Evolutionary conservation across 2,888 invertebrate genomes (phyloP).

Genomic region (Lepidonotus clava): DNA sequence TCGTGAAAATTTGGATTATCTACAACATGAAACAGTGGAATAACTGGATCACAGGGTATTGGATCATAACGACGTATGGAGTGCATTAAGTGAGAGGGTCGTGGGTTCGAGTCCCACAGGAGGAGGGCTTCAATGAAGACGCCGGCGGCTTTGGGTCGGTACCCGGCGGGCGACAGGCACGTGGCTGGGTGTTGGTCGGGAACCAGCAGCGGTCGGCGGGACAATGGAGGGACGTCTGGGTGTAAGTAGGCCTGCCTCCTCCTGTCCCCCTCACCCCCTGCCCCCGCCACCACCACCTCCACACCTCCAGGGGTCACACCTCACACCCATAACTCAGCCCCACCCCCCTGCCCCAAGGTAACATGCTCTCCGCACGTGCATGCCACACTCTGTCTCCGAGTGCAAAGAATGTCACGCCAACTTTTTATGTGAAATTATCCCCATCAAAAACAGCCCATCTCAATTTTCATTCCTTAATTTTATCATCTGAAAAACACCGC

Average conservation of each 20-base stretch:
- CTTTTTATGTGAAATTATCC: conserved; percentile 31
- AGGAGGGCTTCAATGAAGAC: neutral
- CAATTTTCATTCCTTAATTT: neutral
- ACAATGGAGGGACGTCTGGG: neutral
- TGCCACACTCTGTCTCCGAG: neutral
- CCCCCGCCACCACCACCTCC: neutral
- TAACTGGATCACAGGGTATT: too few relatives aligned
- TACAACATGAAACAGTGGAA: too few relatives aligned
- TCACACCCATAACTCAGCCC: neutral
- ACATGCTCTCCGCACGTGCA: neutral
- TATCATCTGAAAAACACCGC: too few relatives aligned
- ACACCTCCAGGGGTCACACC: neutral
- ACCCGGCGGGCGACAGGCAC: neutral
- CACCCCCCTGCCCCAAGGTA: neutral
- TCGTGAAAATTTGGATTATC: too few relatives aligned
- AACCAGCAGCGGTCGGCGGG: neutral
- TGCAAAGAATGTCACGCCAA: neutral
- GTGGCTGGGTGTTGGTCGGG: neutral
- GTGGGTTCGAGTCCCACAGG: neutral
- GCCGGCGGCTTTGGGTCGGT: neutral
- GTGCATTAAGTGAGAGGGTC: neutral
- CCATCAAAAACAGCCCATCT: neutral
- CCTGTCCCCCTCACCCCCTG: too few relatives aligned
- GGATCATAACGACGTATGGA: too few relatives aligned
- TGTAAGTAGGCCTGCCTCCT: conserved; percentile 10